Evolutionary conservation across 1,140 invertebrate species (phyloP).

Genomic region (Rhysida immarginata): DNA sequence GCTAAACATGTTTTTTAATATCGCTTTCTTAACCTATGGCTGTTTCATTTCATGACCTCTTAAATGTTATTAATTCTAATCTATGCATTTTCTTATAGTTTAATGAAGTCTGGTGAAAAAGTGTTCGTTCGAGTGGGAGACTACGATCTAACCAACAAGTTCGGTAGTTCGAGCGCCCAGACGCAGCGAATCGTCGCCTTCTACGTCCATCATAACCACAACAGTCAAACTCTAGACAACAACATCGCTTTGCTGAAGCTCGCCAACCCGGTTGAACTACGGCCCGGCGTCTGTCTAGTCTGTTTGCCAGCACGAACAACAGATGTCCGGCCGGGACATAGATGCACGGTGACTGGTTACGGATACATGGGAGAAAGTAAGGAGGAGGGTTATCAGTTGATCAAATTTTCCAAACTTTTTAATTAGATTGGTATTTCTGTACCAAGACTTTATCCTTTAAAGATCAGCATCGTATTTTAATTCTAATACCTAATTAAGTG

Average conservation of each 20-base stretch:
- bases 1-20: too few species aligned
- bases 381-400: background rate
- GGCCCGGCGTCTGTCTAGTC: slow-evolving; percentile 64
- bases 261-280: slow-evolving; percentile 72
- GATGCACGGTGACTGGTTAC: slow-evolving; percentile 83
- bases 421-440: too few species aligned
- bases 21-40: background rate
- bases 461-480: too few species aligned
- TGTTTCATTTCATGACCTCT: background rate
- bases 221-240: slow-evolving; percentile 87
- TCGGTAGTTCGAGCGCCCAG: slow-evolving; percentile 72
- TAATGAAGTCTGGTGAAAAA: slow-evolving; percentile 73
- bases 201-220: slow-evolving; percentile 92
- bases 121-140: slow-evolving; percentile 86
- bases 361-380: slow-evolving; percentile 86
- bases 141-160: slow-evolving; percentile 64
- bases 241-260: slow-evolving; percentile 88
- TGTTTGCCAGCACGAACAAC: slow-evolving; percentile 75
- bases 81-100: slow-evolving; percentile 40
- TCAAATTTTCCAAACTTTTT: too few species aligned
- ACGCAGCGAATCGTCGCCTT: slow-evolving; percentile 75
- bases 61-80: slow-evolving; percentile 1
- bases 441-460: too few species aligned
- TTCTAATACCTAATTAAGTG: too few species aligned
- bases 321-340: slow-evolving; percentile 65